Evolutionary conservation across 2,888 invertebrate genomes (phyloP).

Genomic region (Julus scanicus): DNA sequence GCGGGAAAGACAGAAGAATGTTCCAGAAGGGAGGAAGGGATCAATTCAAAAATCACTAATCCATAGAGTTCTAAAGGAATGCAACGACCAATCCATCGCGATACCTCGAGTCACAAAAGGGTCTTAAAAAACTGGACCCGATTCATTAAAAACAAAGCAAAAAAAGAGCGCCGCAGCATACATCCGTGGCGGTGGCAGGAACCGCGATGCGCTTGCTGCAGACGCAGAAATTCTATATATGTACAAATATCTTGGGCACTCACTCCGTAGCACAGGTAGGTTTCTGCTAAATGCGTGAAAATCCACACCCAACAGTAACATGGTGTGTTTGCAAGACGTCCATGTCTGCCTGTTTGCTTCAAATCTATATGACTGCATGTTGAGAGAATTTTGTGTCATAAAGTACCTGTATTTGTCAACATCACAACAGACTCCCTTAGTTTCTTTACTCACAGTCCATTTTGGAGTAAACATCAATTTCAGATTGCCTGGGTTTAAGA

Average conservation of each 20-base stretch:
- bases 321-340: not conserved
- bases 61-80: not conserved
- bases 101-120: not conserved
- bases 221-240: not conserved
- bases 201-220: not conserved
- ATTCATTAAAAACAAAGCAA: not conserved
- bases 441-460: not conserved
- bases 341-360: not conserved
- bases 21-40: not conserved
- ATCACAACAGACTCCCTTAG: not conserved
- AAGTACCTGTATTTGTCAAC: no score
- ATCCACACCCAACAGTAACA: not conserved
- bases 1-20: not conserved
- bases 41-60: not conserved
- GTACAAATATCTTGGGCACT: not conserved
- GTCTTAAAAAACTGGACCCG: not conserved
- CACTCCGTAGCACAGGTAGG: not conserved
- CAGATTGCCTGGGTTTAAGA: not conserved
- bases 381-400: no score
- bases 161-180: not conserved
- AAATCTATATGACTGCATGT: no score
- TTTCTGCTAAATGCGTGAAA: not conserved
- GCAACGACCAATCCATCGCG: not conserved
- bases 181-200: not conserved
- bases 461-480: no score